Evolutionary conservation across 2,113 vertebrate genomes (phyloP).

Genomic region (Puffinus mauretanicus): DNA sequence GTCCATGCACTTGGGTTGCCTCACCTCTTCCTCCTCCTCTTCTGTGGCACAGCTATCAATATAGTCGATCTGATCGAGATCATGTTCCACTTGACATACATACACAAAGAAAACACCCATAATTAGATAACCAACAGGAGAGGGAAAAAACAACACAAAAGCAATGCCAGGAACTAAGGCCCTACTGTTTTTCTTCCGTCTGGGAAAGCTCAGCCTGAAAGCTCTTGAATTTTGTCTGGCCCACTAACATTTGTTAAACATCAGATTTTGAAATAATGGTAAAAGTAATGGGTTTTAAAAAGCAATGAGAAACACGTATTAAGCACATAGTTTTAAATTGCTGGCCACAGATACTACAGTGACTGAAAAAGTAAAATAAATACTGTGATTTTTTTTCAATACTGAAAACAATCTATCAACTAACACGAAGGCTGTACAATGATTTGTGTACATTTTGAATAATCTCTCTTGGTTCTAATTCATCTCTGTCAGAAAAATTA

Average conservation of each 20-base stretch:
- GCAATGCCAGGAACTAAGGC: background rate
- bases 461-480: background rate
- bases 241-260: background rate
- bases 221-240: background rate
- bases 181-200: background rate
- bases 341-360: background rate
- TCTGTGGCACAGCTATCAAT: constrained; percentile 85
- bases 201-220: background rate
- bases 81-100: constrained; percentile 77
- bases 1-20: constrained; percentile 70
- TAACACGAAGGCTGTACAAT: background rate
- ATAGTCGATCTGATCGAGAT: constrained; percentile 88
- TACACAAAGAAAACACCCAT: background rate
- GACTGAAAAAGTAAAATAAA: background rate
- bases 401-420: background rate
- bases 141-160: background rate
- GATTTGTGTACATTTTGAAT: background rate
- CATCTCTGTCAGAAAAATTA: background rate
- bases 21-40: constrained; percentile 83
- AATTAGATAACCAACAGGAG: constrained; percentile 11
- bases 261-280: background rate
- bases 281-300: background rate
- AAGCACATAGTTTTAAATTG: background rate
- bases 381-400: background rate
- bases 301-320: background rate